Evolutionary conservation across 2,113 vertebrate genomes (phyloP), one percentile per base, ranked within the genome.

Genomic region (Prionailurus bengalensis): DNA sequence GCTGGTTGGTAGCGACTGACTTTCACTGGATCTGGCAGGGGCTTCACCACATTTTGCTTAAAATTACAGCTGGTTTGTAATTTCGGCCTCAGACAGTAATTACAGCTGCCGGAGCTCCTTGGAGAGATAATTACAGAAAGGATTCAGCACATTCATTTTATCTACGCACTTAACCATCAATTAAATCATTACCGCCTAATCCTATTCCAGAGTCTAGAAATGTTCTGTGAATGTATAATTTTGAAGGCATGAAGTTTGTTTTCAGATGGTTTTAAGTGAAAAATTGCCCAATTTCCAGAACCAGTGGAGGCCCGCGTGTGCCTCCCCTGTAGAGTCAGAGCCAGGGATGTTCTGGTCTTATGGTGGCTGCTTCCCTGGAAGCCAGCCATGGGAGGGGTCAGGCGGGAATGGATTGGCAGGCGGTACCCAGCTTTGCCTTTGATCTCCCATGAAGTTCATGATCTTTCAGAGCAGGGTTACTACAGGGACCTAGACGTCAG

Each of bases 111-210:
- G 91, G 93, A 48, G 4, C 93, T 98, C 98, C 97, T 97, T 95
- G 83, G 98, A 98, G 98, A 99, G 96, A 97, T 98, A 98, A 99
- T 99, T 99, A 99, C 61, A 4, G 94, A 95, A 98, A 98, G 98
- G 83, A 98, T 98, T 97, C 97, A 97, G 97, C 94, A 96, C 96
- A 89, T 97, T 96, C 92, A 89, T 98, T 98, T 99, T 98, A 98
- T 98, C 96, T n/a, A 70, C 94, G 97, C 91, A 94, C 91, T 98
- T 96, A 99, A 98, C 97, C 96, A 95, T 98, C 97, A 99, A 98
- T 99, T 99, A 99, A 98, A 98, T 98, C 98, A 98, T 99, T 99
- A 99, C 95, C 81, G 83, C 98, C 94, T 98, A 98, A 98, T 98
- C 87, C 95, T 97, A 89, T 97, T 98, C 95, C 84, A 98, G 98